These are phyloP conservation scores for Leptopilina myrica DNA, from an alignment of 2,888 invertebrate species.

Conservation along the genomic window DNA sequence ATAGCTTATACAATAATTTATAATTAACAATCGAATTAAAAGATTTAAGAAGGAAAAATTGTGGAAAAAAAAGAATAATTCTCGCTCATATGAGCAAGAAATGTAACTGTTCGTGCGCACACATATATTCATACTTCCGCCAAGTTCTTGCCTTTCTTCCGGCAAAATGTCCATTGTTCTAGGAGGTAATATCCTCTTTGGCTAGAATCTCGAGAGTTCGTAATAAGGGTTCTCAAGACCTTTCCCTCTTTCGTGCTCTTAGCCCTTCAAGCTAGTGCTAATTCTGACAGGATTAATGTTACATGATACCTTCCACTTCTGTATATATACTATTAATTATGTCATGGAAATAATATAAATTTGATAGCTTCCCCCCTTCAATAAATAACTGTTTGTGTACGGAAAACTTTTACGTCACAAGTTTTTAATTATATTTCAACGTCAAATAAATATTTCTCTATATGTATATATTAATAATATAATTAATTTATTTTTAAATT, in stretches of 20 bases:
- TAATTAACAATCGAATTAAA: too few species aligned
- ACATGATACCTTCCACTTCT: slow-evolving; percentile 65
- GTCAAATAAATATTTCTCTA: background rate
- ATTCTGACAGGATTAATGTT: slow-evolving; percentile 72
- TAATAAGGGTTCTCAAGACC: slow-evolving; percentile 39
- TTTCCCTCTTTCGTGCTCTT: slow-evolving; percentile 47
- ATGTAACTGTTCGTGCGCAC: background rate
- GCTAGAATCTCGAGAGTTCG: slow-evolving; percentile 37
- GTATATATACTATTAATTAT: slow-evolving; percentile 69
- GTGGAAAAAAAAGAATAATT: too few species aligned
- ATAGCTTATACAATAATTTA: too few species aligned
- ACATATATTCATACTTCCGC: slow-evolving; percentile 37
- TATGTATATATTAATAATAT: too few species aligned
- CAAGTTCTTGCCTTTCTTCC: slow-evolving; percentile 54
- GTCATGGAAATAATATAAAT: slow-evolving; percentile 71
- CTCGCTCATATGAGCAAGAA: background rate
- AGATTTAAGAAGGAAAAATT: too few species aligned
- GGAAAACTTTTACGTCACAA: background rate
- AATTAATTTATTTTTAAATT: too few species aligned
- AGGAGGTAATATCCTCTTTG: slow-evolving; percentile 64
- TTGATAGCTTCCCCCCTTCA: slow-evolving; percentile 55
- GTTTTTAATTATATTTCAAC: too few species aligned
- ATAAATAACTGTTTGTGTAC: background rate
- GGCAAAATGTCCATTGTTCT: slow-evolving; percentile 53
- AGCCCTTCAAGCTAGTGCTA: slow-evolving; percentile 64